phyloP scores from a whole-genome alignment of 2,113 vertebrate genomes.

The Brienomyrus longianalis region DNA sequence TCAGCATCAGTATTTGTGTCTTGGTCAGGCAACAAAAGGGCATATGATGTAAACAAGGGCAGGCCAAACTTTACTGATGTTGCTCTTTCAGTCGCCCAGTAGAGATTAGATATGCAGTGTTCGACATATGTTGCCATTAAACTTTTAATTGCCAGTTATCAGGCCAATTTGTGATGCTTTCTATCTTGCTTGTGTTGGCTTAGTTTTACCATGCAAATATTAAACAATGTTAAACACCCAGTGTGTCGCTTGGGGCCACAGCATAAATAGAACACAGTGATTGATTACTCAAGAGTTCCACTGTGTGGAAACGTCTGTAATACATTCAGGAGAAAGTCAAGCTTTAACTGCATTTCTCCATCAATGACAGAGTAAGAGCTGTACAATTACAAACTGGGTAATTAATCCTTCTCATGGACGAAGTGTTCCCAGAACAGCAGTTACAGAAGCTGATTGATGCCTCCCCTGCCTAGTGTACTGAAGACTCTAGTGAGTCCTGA shows the following conservation, averaged over 20 bases:
- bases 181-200: background rate
- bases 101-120: background rate
- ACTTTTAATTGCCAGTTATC: background rate
- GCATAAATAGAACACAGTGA: background rate
- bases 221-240: background rate
- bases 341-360: background rate
- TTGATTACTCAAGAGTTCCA: background rate
- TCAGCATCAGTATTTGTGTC: background rate
- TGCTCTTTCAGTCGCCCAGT: background rate
- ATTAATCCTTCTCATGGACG: conserved; percentile 4
- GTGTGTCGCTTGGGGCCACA: background rate
- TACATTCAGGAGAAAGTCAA: background rate
- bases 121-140: background rate
- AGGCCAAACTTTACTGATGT: background rate
- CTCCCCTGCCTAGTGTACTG: background rate
- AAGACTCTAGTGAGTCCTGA: background rate
- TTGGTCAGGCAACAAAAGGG: background rate
- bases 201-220: background rate
- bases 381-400: background rate
- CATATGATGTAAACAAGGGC: background rate
- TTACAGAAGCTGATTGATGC: background rate
- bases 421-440: background rate
- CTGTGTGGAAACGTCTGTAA: no score
- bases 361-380: background rate
- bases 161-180: background rate